Evolutionary conservation across 2,888 invertebrate species (phyloP), one percentile per base, ranked within the genome.

Genomic region (Automeris io): DNA sequence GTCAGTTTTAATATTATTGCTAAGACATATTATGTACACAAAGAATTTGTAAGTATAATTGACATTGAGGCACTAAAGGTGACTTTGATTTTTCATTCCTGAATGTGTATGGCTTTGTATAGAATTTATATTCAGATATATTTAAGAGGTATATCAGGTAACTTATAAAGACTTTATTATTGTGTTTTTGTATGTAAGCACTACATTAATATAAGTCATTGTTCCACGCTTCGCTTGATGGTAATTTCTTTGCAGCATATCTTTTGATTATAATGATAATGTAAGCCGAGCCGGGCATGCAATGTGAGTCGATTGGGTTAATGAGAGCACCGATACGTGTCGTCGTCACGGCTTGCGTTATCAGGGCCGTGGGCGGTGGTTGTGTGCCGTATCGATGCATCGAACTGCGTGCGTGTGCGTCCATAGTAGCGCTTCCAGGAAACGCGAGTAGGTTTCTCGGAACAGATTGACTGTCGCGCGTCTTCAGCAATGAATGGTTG

Each of bases 361-460:
- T 83, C 82, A 81, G 74, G 69, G 73, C 69, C 76, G 77, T 71
- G 68, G 69, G 75, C 61, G 70, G 49, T 50, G 54, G 54, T n/a
- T 67, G 73, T 74, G 77, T 78, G 77, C 59, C 56, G 64, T 67
- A 68, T 61, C 54, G 61, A 56, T 51, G 57, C 51, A 49, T 44
- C 43, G 49, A 42, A 43, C 45, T 63, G 49, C 54, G 58, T 50
- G 59, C 74, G 79, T 77, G 80, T 70, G 81, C 71, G 70, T 51
- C 48, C 54, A 66, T 83, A 82, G 82, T 83, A 77, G 75, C 75
- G 73, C 69, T 86, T 86, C 85, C 80, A 76, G 78, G 85, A 85
- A 86, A 72, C 74, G 72, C 81, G 80, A 74, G 74, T 82, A 74
- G 61, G 61, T 78, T 85, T 85, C 85, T 77, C 70, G 51, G 85